These are phyloP conservation scores for Vollenhovia emeryi DNA, from an alignment of 1,140 invertebrate genomes.

Conservation along the genomic window DNA sequence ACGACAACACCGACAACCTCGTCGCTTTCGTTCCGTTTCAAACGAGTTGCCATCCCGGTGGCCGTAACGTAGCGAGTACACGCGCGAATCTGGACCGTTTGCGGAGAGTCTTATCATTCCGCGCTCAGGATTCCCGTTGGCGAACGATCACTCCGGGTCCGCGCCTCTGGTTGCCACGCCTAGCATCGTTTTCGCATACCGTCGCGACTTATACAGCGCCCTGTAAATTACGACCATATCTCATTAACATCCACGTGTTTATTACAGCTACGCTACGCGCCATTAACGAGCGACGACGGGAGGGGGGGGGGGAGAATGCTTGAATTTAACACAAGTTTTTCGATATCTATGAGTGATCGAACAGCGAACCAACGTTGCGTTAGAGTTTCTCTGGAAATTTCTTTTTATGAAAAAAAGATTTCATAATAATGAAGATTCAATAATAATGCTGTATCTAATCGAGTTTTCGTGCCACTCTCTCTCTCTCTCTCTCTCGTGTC, in stretches of 20 bases:
- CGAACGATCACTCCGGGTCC: background rate
- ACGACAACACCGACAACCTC: background rate
- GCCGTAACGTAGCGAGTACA: background rate
- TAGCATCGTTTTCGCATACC: conserved; percentile 63
- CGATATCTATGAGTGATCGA: background rate
- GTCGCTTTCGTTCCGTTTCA: conserved; percentile 44
- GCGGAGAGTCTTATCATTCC: background rate
- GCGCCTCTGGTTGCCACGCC: conserved; percentile 46
- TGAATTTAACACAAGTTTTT: background rate
- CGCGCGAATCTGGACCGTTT: conserved; percentile 28
- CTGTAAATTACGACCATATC: conserved; percentile 61
- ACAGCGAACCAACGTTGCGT: background rate
- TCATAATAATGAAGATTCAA: background rate
- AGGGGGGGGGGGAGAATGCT: too few species aligned
- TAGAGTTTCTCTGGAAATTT: background rate
- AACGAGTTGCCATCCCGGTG: conserved; percentile 29
- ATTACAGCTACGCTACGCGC: background rate
- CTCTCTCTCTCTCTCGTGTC: background rate
- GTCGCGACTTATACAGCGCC: conserved; percentile 25
- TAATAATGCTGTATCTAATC: background rate
- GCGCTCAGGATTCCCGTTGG: background rate
- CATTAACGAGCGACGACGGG: conserved; percentile 28
- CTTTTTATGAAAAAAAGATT: background rate
- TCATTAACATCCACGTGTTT: conserved; percentile 48
- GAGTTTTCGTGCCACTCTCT: background rate